Percentiles rank a stretch among this genome's conserved stretches.
phyloP scores from a whole-genome alignment of 2,888 invertebrate species.

The Lasioglossum marginatum region DNA sequence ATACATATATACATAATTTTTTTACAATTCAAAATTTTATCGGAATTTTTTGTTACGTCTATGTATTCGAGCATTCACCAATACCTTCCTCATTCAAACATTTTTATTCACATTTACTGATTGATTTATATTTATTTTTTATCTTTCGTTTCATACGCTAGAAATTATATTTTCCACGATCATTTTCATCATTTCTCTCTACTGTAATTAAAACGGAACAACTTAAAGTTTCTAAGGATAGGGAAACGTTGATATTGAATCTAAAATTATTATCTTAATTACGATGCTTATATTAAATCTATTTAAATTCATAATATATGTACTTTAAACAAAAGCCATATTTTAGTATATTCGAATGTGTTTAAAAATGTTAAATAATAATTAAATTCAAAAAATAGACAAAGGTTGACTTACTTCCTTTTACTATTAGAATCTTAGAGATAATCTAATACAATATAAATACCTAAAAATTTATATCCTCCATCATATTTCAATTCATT shows the following conservation, averaged over 20 bases:
- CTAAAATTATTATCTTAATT: not conserved
- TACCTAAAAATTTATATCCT: conserved; percentile 10
- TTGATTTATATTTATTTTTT: not conserved
- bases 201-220: not conserved
- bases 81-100: not conserved
- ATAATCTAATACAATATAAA: not conserved
- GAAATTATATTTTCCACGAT: not conserved
- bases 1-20: not conserved
- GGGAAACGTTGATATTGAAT: not conserved
- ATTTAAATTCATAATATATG: not conserved
- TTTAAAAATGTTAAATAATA: not conserved
- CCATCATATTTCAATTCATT: not conserved
- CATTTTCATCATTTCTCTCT: not conserved
- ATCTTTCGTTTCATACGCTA: not conserved
- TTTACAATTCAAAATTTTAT: not conserved
- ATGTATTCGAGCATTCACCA: not conserved
- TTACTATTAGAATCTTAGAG: not conserved
- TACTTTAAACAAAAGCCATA: not conserved
- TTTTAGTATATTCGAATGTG: not conserved
- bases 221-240: conserved; percentile 9
- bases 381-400: not conserved
- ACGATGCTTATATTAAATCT: not conserved
- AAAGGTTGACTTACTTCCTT: conserved; percentile 12
- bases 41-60: not conserved
- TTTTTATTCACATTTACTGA: not conserved